Evolutionary conservation across 1,140 invertebrate species (phyloP), one percentile per base, ranked within the genome.

Genomic region (Dolichoris vasculosae): DNA sequence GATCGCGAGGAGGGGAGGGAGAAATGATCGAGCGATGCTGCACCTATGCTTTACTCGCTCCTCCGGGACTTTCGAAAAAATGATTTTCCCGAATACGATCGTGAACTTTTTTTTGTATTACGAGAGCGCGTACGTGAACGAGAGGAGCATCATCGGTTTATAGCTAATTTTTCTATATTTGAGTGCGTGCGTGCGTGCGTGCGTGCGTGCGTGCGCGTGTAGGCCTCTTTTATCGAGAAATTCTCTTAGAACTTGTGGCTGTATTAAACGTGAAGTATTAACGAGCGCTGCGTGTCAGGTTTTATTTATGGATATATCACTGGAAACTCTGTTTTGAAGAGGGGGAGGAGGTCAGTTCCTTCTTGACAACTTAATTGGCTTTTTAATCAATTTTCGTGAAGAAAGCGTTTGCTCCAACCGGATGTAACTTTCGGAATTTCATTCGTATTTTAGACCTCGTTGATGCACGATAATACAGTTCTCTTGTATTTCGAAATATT

Each of bases 301-400:
- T 55, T 75, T 78, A 84, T 79, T 84, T 84, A 84, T 71, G 83
- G 76, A 77, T 79, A 79, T 84, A 84, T 84, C 76, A 83, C 73
- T 75, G 76, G 51, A 84, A 84, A 84, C 38, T 79, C 78, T 30
- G 63, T 43, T 80, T 38, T 11, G 51, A 15, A 23, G 13, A 30
- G 35, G 26, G 23, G n/a, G 30, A 30, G 2, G 23, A 48, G 40
- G 32, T 80, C 40, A 40, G 63, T 38, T 51, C 4, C 43, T 26
- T 78, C 59, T 26, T 46, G 82, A 84, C 82, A 78, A 51, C 82
- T 84, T 84, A 84, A 84, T 84, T 84, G 76, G 46, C 64, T 67
- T 71, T 32, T 84, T 71, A 71, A 79, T 84, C 75, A 83, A 83
- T 83, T 87, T 75, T 87, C 38, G 40, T 76, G 35, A 81, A 84